Conservation (phyloP, 2,113 vertebrate genomes). For the Halcyon senegalensis region DNA sequence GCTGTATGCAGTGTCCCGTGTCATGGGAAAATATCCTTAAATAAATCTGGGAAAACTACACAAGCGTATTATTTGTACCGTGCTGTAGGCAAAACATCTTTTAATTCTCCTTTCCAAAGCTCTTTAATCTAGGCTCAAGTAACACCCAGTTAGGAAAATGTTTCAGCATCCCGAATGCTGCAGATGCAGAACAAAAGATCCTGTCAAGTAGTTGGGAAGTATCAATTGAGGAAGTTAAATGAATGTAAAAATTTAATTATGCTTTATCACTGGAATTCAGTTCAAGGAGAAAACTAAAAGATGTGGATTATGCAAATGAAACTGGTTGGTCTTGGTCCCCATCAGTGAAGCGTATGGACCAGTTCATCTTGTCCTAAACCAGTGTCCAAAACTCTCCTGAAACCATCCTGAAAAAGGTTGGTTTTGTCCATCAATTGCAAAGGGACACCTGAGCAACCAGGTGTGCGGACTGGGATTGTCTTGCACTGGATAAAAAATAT, state of each 20-base stretch:
- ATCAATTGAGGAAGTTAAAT: neutral
- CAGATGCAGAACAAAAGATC: neutral
- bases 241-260: neutral
- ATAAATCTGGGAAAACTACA: neutral
- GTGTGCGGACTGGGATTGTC: too few species aligned
- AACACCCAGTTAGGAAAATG: rapidly evolving
- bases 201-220: neutral
- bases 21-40: neutral
- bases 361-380: neutral
- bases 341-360: neutral
- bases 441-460: neutral
- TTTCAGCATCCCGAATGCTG: neutral
- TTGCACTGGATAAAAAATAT: neutral
- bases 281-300: neutral
- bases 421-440: neutral
- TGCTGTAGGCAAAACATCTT: neutral
- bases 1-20: neutral
- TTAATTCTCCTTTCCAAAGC: neutral
- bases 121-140: neutral
- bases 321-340: rapidly evolving
- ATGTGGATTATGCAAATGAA: neutral
- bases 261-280: neutral
- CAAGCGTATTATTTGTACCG: neutral
- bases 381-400: neutral
- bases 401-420: neutral